These are phyloP conservation scores for Calidris pugnax DNA, from an alignment of 2,113 vertebrate species.

Conservation along the genomic window DNA sequence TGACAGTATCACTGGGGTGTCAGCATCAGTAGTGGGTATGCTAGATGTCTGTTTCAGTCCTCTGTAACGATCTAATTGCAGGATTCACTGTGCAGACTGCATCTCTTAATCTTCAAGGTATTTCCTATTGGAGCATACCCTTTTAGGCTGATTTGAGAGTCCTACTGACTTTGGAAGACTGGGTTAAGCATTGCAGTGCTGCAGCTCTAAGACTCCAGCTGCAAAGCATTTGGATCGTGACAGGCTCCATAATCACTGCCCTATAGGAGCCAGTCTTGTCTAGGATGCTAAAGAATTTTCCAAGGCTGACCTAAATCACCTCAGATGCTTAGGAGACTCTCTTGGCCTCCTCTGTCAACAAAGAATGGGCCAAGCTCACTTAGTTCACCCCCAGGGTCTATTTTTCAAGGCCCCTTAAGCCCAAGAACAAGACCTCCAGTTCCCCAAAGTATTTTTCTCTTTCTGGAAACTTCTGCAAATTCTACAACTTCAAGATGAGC, in stretches of 20 bases:
- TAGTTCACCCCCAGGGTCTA: not conserved
- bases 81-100: not conserved
- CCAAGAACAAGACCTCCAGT: not conserved
- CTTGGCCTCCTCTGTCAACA: not conserved
- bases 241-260: not conserved
- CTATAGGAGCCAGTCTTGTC: not conserved
- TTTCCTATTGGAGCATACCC: not conserved
- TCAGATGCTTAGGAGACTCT: not conserved
- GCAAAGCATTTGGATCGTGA: not conserved
- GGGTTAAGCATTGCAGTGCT: not conserved
- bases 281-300: not conserved
- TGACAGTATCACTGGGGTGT: not conserved
- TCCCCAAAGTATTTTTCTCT: not conserved
- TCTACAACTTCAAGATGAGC: not conserved
- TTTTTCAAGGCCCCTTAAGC: not conserved
- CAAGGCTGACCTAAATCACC: not conserved
- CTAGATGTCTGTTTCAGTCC: not conserved
- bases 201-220: not conserved
- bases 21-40: not conserved
- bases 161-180: not conserved
- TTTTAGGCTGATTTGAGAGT: not conserved
- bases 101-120: not conserved
- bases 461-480: not conserved
- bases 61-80: not conserved
- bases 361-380: not conserved